Base-by-base conservation (phyloP, 2,113 vertebrate species). In the Eublepharis macularius region DNA sequence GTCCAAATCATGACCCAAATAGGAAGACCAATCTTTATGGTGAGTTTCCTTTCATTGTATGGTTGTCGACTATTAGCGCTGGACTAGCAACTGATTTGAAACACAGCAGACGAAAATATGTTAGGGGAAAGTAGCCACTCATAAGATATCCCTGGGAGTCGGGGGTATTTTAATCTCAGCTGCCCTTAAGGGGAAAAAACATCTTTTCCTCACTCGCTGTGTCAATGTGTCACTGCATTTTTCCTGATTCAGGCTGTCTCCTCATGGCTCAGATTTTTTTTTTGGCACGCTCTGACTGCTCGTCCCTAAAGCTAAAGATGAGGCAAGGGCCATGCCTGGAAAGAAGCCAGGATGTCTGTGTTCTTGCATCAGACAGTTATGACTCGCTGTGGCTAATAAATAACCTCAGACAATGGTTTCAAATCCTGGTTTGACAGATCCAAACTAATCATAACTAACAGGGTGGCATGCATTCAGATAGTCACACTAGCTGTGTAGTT, bases 1-100 rank as follows among this genome's bases (percentile, higher is more conserved):
- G 96, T 93, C 87, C 84, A 92, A 91, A 94, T 68, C 96, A 96
- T 91, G 92, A 89, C 85, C 89, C 93, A 85, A 84, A 39, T 80
- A 94, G 88, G 91, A 91, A 76, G 90, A 90, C 60, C 89, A 90
- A 54, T 88, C 81, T 34, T 84, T 92, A 51, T 43, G 94, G 94
- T 95, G 89, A 94, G 94, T 94, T 91, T 89, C 73, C 89, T 94
- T 6, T 84, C 69, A 85, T 82, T 43, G 73, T 66, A 89, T 92
- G 17, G 2, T 93, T 84, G 14, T 76, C 49, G 57, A 1, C 36
- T 45, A 21, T 36, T 73, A 26, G 51, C 32, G 65, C 5, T 47
- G 36, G 65, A 63, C 78, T 69, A 83, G 0, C 84, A 86, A 41
- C 47, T 88, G 8, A 41, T 83, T 43, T 80, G 63, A 92, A 68